Evolutionary conservation across 1,140 invertebrate species (phyloP).

Genomic region (Temnothorax nylanderi): DNA sequence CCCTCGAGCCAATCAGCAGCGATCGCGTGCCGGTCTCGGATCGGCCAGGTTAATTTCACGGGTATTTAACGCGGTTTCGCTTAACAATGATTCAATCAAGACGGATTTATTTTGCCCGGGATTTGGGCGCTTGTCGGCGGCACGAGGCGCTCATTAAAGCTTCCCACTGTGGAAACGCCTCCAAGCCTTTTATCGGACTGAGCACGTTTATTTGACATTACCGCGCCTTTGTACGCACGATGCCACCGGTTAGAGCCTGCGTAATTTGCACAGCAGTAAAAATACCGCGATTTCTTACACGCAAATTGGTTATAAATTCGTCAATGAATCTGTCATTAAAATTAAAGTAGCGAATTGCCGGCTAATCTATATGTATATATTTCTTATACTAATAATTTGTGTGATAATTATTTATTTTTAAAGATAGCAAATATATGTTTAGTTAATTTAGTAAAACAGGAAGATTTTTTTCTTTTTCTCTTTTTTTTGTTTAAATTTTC

Average conservation of each 20-base stretch:
- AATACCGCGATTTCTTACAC: background rate
- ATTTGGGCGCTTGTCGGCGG: slow-evolving; percentile 70
- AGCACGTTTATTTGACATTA: slow-evolving; percentile 34
- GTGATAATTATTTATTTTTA: background rate
- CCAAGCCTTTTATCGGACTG: slow-evolving; percentile 68
- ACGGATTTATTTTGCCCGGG: slow-evolving; percentile 77
- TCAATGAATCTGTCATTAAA: background rate
- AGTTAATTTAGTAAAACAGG: background rate
- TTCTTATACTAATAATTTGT: background rate
- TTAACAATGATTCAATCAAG: slow-evolving; percentile 83
- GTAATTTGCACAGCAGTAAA: slow-evolving; percentile 2
- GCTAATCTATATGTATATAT: background rate
- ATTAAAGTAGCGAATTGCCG: background rate
- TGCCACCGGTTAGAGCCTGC: slow-evolving; percentile 11
- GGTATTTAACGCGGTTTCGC: slow-evolving; percentile 82
- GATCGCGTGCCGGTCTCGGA: slow-evolving; percentile 76
- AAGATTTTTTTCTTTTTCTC: background rate
- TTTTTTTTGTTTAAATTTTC: background rate
- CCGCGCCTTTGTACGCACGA: slow-evolving; percentile 46
- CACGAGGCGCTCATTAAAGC: slow-evolving; percentile 77
- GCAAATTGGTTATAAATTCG: background rate
- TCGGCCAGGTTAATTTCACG: slow-evolving; percentile 83
- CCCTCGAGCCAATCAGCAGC: slow-evolving; percentile 74
- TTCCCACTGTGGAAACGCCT: slow-evolving; percentile 71
- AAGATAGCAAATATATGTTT: background rate